Conservation (phyloP, 2,797 vertebrate genomes). For the Labeo calbasu region DNA sequence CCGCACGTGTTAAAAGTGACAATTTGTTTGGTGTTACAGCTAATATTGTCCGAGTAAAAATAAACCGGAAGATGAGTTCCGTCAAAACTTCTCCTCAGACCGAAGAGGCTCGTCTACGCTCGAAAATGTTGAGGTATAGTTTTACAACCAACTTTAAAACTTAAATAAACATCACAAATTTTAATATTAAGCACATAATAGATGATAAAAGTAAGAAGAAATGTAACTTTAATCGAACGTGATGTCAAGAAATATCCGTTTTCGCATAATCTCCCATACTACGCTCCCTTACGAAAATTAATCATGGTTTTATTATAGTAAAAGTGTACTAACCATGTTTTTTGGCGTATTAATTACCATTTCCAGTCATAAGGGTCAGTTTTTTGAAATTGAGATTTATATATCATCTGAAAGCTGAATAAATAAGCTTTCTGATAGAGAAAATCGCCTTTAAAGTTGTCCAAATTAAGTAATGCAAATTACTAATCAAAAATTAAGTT, state of each 20-base stretch:
- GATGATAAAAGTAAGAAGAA: neutral
- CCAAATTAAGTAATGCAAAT: no score
- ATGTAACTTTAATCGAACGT: neutral
- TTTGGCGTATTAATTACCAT: neutral
- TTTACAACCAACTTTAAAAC: neutral
- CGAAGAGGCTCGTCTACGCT: neutral
- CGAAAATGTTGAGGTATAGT: neutral
- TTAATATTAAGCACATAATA: neutral
- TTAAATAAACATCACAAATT: neutral
- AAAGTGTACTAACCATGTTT: no score
- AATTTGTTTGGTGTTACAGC: neutral
- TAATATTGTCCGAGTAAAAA: neutral
- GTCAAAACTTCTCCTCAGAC: neutral
- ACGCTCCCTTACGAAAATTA: neutral
- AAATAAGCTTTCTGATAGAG: no score
- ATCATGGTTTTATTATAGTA: no score
- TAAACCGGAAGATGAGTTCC: slow-evolving; percentile 8
- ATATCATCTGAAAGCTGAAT: no score
- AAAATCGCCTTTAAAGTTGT: no score
- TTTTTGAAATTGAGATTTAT: no score
- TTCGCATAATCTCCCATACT: neutral
- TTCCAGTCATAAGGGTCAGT: no score
- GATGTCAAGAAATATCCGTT: neutral
- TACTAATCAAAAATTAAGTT: no score
- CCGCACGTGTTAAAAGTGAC: slow-evolving; percentile 8